Percentiles rank a stretch among this genome's conserved stretches.
phyloP scores from a whole-genome alignment of 2,888 invertebrate species.

The Caenorhabditis imperialis region DNA sequence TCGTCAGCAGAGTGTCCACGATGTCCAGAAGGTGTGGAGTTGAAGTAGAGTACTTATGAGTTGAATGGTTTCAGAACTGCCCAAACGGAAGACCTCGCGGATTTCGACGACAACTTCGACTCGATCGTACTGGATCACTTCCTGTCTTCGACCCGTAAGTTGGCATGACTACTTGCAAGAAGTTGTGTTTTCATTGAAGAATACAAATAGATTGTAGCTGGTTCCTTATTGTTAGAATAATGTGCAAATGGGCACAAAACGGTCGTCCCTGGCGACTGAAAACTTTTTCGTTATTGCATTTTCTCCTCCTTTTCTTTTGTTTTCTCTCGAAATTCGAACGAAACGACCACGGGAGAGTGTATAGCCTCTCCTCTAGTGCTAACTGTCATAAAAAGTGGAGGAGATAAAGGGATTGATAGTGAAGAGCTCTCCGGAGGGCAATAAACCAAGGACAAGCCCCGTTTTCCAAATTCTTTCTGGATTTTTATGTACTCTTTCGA shows the following conservation, averaged over 20 bases:
- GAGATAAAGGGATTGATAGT: no score
- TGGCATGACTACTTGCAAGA: no score
- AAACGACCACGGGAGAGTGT: no score
- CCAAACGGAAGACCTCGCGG: constrained; percentile 66
- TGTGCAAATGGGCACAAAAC: constrained; percentile 2
- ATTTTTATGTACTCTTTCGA: constrained; percentile 16
- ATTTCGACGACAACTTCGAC: constrained; percentile 68
- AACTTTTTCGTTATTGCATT: constrained; percentile 20
- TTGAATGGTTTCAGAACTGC: constrained; percentile 51
- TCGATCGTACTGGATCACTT: constrained; percentile 68
- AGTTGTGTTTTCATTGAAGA: no score
- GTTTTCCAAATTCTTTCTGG: no score
- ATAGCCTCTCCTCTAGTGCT: no score
- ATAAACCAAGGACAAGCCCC: no score
- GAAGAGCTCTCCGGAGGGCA: no score
- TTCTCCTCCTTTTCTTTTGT: constrained; percentile 4
- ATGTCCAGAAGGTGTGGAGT: constrained; percentile 48
- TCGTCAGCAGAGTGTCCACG: constrained; percentile 53
- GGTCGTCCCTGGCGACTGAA: constrained; percentile 28
- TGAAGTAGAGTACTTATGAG: not conserved
- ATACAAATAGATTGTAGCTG: no score
- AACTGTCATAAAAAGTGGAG: constrained; percentile 27
- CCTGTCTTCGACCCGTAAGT: constrained; percentile 55
- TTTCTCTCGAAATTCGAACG: constrained; percentile 21
- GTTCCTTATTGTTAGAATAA: no score